Evolutionary conservation across 30 jellyfish, hydroid and myxozoan genomes (phyloP).

Genomic region (Aurelia coerulea): DNA sequence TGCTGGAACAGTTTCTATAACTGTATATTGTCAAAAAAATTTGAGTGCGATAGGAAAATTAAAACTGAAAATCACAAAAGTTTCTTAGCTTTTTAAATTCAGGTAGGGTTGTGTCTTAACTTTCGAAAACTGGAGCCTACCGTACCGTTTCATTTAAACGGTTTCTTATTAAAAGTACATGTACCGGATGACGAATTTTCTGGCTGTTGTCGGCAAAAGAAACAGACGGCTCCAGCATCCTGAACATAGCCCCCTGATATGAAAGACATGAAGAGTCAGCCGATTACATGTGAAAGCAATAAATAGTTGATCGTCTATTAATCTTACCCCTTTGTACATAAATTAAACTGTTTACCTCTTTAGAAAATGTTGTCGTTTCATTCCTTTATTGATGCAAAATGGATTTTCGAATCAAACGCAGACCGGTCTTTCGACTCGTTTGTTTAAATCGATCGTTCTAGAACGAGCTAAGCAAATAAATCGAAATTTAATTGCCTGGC

Average conservation of each 20-base stretch:
- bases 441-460: neutral
- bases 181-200: too few relatives aligned
- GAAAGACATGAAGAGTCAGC: conserved; percentile 15
- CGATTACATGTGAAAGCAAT: conserved; percentile 37
- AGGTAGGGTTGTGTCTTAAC: too few relatives aligned
- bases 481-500: neutral
- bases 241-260: conserved; percentile 21
- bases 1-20: too few relatives aligned
- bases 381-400: neutral
- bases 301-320: conserved; percentile 41
- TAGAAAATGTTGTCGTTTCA: conserved; percentile 3
- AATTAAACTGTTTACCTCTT: conserved; percentile 47
- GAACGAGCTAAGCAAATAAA: neutral
- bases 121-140: too few relatives aligned
- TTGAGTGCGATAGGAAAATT: too few relatives aligned
- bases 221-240: too few relatives aligned
- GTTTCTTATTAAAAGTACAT: too few relatives aligned
- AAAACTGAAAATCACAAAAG: too few relatives aligned
- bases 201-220: too few relatives aligned
- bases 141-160: too few relatives aligned
- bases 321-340: conserved; percentile 29
- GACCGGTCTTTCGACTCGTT: conserved; percentile 29
- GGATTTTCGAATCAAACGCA: conserved; percentile 34
- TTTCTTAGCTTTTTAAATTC: too few relatives aligned
- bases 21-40: too few relatives aligned